phyloP scores from a whole-genome alignment of 2,797 vertebrate genomes.

The Peromyscus eremicus region DNA sequence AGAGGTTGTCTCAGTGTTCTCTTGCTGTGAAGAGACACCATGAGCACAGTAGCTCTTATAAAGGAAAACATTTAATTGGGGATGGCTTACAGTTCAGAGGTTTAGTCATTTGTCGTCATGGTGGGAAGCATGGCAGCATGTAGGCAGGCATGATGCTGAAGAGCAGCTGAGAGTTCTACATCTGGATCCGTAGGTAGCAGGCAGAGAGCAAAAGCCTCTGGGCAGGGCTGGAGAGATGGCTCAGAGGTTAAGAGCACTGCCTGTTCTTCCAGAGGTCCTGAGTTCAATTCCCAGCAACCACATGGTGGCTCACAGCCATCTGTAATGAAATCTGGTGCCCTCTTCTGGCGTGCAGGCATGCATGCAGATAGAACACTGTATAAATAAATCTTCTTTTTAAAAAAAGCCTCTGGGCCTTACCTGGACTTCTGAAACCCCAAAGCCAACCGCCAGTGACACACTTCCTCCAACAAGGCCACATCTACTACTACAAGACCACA shows the following conservation, averaged over 20 bases:
- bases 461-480: neutral
- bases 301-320: too few species aligned
- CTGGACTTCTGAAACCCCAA: neutral
- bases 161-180: neutral
- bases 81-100: neutral
- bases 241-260: too few species aligned
- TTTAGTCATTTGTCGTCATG: neutral
- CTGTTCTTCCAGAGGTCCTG: too few species aligned
- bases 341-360: too few species aligned
- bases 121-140: neutral
- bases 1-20: neutral
- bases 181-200: neutral
- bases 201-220: neutral
- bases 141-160: too few species aligned
- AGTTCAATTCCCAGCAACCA: too few species aligned
- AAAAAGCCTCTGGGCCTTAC: neutral
- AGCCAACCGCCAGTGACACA: too few species aligned
- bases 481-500: neutral
- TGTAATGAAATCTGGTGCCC: too few species aligned
- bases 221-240: neutral
- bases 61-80: neutral
- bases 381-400: too few species aligned
- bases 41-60: neutral
- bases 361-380: too few species aligned
- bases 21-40: neutral